Conservation (phyloP, 2,113 vertebrate species). For the Poeciliopsis retropinna region DNA sequence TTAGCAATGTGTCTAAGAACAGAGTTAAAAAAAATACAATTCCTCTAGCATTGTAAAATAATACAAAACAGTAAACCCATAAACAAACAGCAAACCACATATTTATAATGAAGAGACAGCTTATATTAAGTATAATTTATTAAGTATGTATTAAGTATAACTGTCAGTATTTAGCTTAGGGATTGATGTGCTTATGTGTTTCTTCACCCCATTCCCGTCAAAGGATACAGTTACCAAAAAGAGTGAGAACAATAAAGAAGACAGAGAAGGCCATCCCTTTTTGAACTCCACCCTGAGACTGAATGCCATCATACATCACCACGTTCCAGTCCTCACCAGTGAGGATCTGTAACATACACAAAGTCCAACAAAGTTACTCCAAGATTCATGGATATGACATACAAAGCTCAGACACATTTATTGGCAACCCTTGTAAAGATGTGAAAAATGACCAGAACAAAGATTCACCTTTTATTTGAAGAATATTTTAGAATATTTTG, state of each 20-base stretch:
- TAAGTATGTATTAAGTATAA: not conserved
- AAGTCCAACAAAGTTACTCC: slow-evolving; percentile 1
- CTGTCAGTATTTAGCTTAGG: not conserved
- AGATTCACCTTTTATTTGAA: not conserved
- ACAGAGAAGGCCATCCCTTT: slow-evolving; percentile 94
- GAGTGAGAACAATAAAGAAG: slow-evolving; percentile 96
- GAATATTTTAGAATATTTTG: no score
- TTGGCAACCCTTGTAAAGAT: no score
- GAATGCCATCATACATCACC: slow-evolving; percentile 95
- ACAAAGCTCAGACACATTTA: no score
- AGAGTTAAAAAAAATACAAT: slow-evolving; percentile 60
- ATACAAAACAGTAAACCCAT: not conserved
- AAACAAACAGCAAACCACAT: not conserved
- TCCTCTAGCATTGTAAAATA: slow-evolving; percentile 21
- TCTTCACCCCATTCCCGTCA: not conserved
- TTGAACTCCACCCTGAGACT: slow-evolving; percentile 95
- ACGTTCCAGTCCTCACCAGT: slow-evolving; percentile 96
- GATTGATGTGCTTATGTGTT: not conserved
- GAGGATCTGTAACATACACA: slow-evolving; percentile 78
- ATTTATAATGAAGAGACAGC: not conserved
- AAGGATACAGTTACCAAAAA: slow-evolving; percentile 97
- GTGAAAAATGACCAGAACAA: no score
- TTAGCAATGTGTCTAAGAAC: slow-evolving; percentile 89
- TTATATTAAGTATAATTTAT: not conserved
- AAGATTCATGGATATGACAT: not conserved